Conservation (phyloP, 1,140 invertebrate genomes). For the Drosophila sulfurigaster region DNA sequence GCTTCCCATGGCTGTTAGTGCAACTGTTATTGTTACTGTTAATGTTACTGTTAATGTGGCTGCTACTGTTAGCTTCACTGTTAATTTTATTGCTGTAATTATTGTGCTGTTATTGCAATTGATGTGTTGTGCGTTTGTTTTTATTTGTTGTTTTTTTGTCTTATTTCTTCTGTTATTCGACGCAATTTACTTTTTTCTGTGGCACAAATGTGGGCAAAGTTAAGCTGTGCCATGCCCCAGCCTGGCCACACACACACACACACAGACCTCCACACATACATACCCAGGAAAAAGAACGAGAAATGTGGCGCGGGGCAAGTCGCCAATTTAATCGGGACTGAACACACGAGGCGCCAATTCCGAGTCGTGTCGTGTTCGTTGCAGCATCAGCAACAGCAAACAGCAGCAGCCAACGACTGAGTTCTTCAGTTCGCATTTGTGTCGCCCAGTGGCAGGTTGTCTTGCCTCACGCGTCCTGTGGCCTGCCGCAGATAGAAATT, state of each 20-base stretch:
- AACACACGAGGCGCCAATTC: constrained; percentile 10
- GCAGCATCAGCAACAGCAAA: constrained; percentile 39
- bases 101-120: constrained; percentile 3
- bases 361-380: constrained; percentile 21
- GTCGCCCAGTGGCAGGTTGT: constrained; percentile 49
- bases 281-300: no score
- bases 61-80: neutral
- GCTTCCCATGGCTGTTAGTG: neutral
- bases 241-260: no score
- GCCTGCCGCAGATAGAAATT: neutral
- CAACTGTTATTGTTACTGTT: constrained; percentile 1
- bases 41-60: neutral
- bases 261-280: no score
- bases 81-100: constrained; percentile 4
- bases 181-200: constrained; percentile 12
- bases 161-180: neutral
- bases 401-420: neutral
- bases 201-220: constrained; percentile 4
- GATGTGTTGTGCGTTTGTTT: constrained; percentile 8
- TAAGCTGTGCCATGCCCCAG: neutral
- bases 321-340: constrained; percentile 1
- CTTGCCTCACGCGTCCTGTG: constrained; percentile 10
- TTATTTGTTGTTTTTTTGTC: no score
- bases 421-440: constrained; percentile 43
- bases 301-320: neutral